phyloP scores from a whole-genome alignment of 2,113 vertebrate species.

The Acrocephalus arundinaceus region DNA sequence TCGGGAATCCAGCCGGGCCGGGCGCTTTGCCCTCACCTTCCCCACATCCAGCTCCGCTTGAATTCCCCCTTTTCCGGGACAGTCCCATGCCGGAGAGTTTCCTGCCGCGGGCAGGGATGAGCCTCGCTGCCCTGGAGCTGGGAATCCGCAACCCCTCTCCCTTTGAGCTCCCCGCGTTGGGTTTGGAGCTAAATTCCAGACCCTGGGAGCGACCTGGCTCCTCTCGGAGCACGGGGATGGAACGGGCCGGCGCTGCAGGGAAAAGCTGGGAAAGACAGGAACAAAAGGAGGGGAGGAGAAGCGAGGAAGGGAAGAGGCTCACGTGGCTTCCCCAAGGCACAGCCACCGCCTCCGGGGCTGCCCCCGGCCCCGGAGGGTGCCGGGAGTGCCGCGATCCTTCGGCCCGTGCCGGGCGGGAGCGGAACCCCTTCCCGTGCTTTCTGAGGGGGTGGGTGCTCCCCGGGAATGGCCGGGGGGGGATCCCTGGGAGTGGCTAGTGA shows the following conservation, averaged over 20 bases:
- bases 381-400: neutral
- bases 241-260: fast-evolving
- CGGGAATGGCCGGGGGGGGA: neutral
- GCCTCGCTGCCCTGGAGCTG: neutral
- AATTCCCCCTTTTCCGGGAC: neutral
- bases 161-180: neutral
- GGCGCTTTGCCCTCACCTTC: neutral
- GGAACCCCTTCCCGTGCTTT: neutral
- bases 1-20: neutral
- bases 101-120: fast-evolving
- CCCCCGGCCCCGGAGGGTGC: fast-evolving
- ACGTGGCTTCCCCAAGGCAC: neutral
- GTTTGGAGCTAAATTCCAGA: neutral
- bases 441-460: neutral
- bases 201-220: fast-evolving
- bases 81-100: fast-evolving
- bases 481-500: no score
- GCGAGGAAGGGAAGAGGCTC: neutral
- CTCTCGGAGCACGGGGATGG: neutral
- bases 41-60: neutral
- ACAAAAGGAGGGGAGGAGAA: neutral
- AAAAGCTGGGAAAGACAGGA: neutral
- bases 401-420: neutral
- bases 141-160: neutral
- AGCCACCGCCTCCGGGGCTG: neutral